These are phyloP conservation scores for Neoaliturus tenellus DNA, from an alignment of 2,888 invertebrate genomes.

Conservation along the genomic window DNA sequence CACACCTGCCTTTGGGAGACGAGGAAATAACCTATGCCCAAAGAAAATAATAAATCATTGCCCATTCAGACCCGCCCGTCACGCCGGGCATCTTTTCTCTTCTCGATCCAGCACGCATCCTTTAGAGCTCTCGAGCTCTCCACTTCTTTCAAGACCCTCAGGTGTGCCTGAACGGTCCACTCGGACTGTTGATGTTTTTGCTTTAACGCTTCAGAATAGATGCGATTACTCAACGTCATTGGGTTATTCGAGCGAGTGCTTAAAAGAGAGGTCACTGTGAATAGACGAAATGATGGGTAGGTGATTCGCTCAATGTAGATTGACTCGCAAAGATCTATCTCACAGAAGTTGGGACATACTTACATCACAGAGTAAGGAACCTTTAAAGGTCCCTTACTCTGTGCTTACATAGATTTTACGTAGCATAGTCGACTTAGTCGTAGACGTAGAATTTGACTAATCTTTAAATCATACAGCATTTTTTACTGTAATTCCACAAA, in stretches of 20 bases:
- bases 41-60: constrained; percentile 48
- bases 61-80: constrained; percentile 6
- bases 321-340: no score
- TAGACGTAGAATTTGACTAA: no score
- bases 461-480: no score
- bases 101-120: constrained; percentile 13
- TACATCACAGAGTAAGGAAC: no score
- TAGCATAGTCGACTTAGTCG: no score
- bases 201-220: constrained; percentile 4
- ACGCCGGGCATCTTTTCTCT: neutral
- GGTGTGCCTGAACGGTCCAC: constrained; percentile 28
- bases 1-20: constrained; percentile 48
- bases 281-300: neutral
- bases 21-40: constrained; percentile 27
- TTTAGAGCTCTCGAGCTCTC: neutral
- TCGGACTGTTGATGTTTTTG: constrained; percentile 46
- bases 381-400: no score
- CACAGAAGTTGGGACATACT: no score
- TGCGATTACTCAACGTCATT: constrained; percentile 32
- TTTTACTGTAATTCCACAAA: no score
- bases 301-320: no score
- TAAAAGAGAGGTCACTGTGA: neutral
- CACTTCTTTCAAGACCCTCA: constrained; percentile 18
- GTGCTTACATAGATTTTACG: no score
- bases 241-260: neutral